Evolutionary conservation across 2,797 vertebrate genomes (phyloP).

Genomic region (Gymnopithys bicolor): DNA sequence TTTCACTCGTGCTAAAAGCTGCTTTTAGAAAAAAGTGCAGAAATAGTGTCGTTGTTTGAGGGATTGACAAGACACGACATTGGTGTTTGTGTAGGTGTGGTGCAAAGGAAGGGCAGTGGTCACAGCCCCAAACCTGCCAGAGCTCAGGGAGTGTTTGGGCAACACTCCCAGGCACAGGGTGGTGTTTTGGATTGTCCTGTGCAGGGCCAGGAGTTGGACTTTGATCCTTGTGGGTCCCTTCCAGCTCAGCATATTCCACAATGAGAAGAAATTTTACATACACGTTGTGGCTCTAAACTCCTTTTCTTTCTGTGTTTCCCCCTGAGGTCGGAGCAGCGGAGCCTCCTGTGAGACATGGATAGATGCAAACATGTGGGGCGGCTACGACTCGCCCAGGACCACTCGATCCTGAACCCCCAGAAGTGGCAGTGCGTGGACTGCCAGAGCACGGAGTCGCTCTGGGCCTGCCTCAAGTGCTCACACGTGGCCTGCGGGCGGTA

Average conservation of each 20-base stretch:
- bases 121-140: not conserved
- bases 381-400: constrained; percentile 94
- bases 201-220: not conserved
- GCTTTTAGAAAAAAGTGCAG: not conserved
- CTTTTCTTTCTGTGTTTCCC: not conserved
- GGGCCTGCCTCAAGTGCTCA: constrained; percentile 98
- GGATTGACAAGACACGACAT: not conserved
- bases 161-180: not conserved
- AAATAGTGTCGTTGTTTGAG: not conserved
- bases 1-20: not conserved
- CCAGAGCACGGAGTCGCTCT: constrained; percentile 92
- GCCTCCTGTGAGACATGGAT: constrained; percentile 92
- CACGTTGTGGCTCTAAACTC: not conserved
- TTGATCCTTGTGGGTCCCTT: not conserved
- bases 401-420: constrained; percentile 98
- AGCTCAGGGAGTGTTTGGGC: not conserved
- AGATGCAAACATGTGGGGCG: constrained; percentile 98
- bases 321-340: constrained; percentile 76
- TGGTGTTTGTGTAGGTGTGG: not conserved
- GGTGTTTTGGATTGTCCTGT: not conserved
- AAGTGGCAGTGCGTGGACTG: constrained; percentile 96
- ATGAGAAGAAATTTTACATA: not conserved
- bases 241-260: rapidly evolving
- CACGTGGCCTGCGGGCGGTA: constrained; percentile 96
- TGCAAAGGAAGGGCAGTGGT: not conserved